A percentile compares a stretch with the other conserved stretches of the same genome.
These are phyloP conservation scores for Drosophila falleni DNA, from an alignment of 2,888 invertebrate genomes.

Conservation along the genomic window DNA sequence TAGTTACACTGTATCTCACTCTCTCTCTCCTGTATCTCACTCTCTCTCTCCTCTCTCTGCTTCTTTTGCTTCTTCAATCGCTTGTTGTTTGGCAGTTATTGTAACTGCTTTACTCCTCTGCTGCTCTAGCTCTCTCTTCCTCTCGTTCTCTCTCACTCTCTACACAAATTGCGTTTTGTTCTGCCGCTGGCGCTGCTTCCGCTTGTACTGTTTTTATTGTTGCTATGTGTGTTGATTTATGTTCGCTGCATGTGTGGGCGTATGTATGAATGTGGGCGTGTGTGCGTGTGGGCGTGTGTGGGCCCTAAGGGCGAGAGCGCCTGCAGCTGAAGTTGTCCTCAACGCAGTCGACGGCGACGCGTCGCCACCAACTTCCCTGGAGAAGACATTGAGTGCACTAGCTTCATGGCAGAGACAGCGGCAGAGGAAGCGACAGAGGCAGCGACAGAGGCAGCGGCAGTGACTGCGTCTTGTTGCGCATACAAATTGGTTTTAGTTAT, in stretches of 20 bases:
- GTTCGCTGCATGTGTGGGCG: slow-evolving; percentile 49
- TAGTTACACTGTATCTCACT: background rate
- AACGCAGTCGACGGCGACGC: slow-evolving; percentile 7
- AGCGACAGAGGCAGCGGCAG: slow-evolving; percentile 14
- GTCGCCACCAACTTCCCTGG: slow-evolving; percentile 40
- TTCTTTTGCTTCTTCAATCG: slow-evolving; percentile 25
- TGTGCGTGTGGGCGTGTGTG: slow-evolving; percentile 10
- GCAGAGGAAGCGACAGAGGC: slow-evolving; percentile 5
- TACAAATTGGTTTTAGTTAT: slow-evolving; percentile 79
- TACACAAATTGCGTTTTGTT: slow-evolving; percentile 75
- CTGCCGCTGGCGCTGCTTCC: slow-evolving; percentile 47
- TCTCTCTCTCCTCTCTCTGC: slow-evolving; percentile 32
- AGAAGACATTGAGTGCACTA: slow-evolving; percentile 52
- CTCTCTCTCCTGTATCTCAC: background rate
- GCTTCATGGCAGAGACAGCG: slow-evolving; percentile 5
- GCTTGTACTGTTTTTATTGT: slow-evolving; percentile 55
- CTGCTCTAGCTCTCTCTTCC: background rate
- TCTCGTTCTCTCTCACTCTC: slow-evolving; percentile 2
- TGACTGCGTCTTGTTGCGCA: slow-evolving; percentile 64
- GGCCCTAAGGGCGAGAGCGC: slow-evolving; percentile 23
- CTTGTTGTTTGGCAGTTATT: slow-evolving; percentile 17
- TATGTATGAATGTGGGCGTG: slow-evolving; percentile 13
- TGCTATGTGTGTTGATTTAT: slow-evolving; percentile 74
- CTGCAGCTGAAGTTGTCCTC: slow-evolving; percentile 43
- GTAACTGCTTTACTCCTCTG: slow-evolving; percentile 3